phyloP scores from a whole-genome alignment of 2,888 invertebrate genomes.

The Allolobophora icterica region DNA sequence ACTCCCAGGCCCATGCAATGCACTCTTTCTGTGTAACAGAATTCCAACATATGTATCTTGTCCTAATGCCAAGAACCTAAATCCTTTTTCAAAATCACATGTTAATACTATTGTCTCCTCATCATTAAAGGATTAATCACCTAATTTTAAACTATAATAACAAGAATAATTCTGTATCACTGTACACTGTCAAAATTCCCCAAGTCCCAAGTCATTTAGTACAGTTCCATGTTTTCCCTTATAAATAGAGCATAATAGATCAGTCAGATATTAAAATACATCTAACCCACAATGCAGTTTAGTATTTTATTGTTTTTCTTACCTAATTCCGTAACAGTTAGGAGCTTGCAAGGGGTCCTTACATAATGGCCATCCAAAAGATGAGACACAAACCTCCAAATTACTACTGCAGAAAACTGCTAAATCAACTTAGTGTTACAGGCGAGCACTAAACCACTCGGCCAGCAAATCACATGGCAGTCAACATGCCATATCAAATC shows the following conservation, averaged over 20 bases:
- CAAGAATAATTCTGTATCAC: not conserved
- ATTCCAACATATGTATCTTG: constrained; percentile 22
- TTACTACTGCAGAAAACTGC: no score
- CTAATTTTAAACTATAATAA: not conserved
- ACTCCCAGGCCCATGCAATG: constrained; percentile 96
- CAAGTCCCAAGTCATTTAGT: not conserved
- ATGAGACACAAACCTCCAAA: no score
- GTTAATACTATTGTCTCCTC: no score
- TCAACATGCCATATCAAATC: no score
- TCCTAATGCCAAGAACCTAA: not conserved
- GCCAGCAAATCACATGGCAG: no score
- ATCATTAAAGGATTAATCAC: not conserved
- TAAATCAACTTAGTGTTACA: no score
- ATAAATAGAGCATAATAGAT: not conserved
- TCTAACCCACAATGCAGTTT: not conserved
- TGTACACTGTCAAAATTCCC: not conserved
- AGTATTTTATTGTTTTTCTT: not conserved
- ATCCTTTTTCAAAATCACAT: not conserved
- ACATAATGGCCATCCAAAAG: not conserved
- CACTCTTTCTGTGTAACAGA: constrained; percentile 77
- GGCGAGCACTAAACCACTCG: no score
- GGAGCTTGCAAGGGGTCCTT: not conserved
- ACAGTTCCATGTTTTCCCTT: not conserved
- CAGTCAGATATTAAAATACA: not conserved
- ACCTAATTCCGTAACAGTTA: not conserved